A percentile compares a stretch with the other conserved stretches of the same genome.
These are phyloP conservation scores for Cydia strobilella DNA, from an alignment of 1,140 invertebrate genomes.

Conservation along the genomic window DNA sequence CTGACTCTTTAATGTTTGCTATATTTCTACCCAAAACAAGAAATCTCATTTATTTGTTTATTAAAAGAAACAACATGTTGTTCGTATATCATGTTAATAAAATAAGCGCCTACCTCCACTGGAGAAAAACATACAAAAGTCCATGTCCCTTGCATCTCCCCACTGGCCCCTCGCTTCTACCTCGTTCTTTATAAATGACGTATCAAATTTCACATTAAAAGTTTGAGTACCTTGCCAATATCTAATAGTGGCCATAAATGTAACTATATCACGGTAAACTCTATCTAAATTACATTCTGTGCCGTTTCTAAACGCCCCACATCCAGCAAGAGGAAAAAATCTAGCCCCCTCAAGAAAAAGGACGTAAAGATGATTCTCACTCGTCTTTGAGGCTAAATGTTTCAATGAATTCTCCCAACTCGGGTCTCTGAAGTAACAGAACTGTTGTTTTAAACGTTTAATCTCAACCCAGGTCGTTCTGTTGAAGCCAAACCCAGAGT, in stretches of 20 bases:
- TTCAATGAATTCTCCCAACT: constrained; percentile 45
- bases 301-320: constrained; percentile 28
- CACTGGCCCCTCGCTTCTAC: constrained; percentile 37
- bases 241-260: constrained; percentile 33
- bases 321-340: constrained; percentile 43
- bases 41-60: not conserved
- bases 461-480: constrained; percentile 45
- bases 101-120: not conserved
- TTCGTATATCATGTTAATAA: not conserved
- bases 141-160: constrained; percentile 47
- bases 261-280: constrained; percentile 1
- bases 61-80: not conserved
- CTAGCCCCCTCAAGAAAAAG: constrained; percentile 42
- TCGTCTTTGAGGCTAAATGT: constrained; percentile 34
- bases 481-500: constrained; percentile 49
- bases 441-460: constrained; percentile 37
- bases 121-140: constrained; percentile 46
- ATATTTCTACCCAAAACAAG: too few species aligned
- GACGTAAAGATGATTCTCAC: constrained; percentile 31
- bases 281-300: constrained; percentile 35
- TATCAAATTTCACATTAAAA: constrained; percentile 20
- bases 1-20: too few species aligned
- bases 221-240: not conserved
- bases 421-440: constrained; percentile 48
- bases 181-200: not conserved